Evolutionary conservation across 2,797 vertebrate genomes (phyloP).

Genomic region (Siniperca obscura): DNA sequence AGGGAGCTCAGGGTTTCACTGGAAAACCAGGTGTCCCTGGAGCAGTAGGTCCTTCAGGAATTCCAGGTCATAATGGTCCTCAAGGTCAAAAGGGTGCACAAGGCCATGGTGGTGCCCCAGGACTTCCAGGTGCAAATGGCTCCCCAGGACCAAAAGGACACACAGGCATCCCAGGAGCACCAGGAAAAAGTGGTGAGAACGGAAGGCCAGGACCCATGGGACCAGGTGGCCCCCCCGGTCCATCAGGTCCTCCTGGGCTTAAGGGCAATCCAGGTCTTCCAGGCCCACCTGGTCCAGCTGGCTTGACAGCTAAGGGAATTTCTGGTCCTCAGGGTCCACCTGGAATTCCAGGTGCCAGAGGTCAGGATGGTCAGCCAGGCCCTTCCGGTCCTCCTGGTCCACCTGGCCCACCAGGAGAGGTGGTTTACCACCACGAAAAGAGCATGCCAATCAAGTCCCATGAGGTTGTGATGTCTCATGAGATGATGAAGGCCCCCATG

Average conservation of each 20-base stretch:
- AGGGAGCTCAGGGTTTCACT: slow-evolving; percentile 88
- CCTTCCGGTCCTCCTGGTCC: slow-evolving; percentile 89
- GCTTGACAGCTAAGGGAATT: slow-evolving; percentile 87
- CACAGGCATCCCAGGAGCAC: slow-evolving; percentile 86
- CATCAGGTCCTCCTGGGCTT: slow-evolving; percentile 85
- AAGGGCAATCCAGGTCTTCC: slow-evolving; percentile 92
- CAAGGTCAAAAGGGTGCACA: slow-evolving; percentile 90
- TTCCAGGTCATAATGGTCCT: slow-evolving; percentile 88
- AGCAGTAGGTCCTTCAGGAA: slow-evolving; percentile 87
- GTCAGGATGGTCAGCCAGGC: slow-evolving; percentile 89
- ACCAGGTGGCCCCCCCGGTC: slow-evolving; percentile 86
- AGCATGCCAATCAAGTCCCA: slow-evolving; percentile 84
- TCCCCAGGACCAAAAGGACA: slow-evolving; percentile 89
- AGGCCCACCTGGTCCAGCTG: slow-evolving; percentile 91
- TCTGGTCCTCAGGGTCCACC: slow-evolving; percentile 89
- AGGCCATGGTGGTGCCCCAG: slow-evolving; percentile 87
- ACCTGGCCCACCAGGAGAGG: slow-evolving; percentile 91
- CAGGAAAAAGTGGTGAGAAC: slow-evolving; percentile 88
- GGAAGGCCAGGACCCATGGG: slow-evolving; percentile 91
- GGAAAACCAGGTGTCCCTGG: slow-evolving; percentile 93
- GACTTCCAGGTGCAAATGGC: slow-evolving; percentile 87
- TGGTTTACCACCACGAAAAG: slow-evolving; percentile 82
- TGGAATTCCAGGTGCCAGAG: slow-evolving; percentile 90
- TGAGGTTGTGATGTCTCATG: slow-evolving; percentile 80
- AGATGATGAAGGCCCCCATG: slow-evolving; percentile 85